Evolutionary conservation across 1,140 invertebrate species (phyloP).

Genomic region (Stegodyphus mimosarum): DNA sequence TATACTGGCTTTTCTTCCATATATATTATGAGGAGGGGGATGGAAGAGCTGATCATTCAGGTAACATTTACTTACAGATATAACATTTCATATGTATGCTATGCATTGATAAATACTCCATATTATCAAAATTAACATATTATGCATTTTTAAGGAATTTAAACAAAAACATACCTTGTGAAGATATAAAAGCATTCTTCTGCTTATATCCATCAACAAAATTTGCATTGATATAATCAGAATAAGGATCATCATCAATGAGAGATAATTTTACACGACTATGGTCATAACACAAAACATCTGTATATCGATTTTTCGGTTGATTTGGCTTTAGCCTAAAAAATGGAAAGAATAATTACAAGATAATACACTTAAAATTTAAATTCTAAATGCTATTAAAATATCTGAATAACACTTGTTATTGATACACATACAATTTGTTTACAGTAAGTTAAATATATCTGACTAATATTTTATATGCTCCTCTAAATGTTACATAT

Average conservation of each 20-base stretch:
- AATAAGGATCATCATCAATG: conserved; percentile 77
- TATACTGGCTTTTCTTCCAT: too few species aligned
- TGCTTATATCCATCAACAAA: conserved; percentile 98
- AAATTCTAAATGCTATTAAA: conserved; percentile 4
- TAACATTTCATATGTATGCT: too few species aligned
- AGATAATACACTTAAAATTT: background rate
- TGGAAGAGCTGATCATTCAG: too few species aligned
- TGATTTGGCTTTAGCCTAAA: conserved; percentile 81
- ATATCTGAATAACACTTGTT: background rate
- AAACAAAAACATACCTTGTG: conserved; percentile 78
- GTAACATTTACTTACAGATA: too few species aligned
- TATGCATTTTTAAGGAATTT: too few species aligned
- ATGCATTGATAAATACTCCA: too few species aligned
- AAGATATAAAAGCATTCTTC: conserved; percentile 97
- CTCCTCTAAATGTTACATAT: too few species aligned
- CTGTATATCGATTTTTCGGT: conserved; percentile 95
- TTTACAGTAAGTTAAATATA: too few species aligned
- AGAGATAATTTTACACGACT: conserved; percentile 85
- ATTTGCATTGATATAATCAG: conserved; percentile 98
- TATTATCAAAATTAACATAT: too few species aligned
- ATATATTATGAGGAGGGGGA: too few species aligned
- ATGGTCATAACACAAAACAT: conserved; percentile 96
- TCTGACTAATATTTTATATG: too few species aligned
- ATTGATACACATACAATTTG: background rate
- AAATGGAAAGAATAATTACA: conserved; percentile 5